Percentiles rank a stretch among this genome's conserved stretches.
Evolutionary conservation across 1,140 invertebrate genomes (phyloP).

Genomic region (Pinna nobilis): DNA sequence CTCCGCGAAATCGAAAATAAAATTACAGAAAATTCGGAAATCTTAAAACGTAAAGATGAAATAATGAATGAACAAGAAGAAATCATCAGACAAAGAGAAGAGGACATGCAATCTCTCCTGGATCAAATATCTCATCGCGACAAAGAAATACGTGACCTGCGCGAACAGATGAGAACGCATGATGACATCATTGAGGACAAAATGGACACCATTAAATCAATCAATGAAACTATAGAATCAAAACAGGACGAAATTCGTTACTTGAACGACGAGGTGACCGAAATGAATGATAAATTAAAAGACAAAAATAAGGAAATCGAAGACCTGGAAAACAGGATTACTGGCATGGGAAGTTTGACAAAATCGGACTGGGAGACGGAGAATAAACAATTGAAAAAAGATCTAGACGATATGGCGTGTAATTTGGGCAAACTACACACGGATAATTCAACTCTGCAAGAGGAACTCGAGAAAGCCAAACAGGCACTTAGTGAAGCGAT

Average conservation of each 20-base stretch:
- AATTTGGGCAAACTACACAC: slow-evolving; percentile 52
- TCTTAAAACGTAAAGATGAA: slow-evolving; percentile 56
- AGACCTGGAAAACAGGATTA: slow-evolving; percentile 48
- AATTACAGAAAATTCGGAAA: slow-evolving; percentile 50
- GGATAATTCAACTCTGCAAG: slow-evolving; percentile 51
- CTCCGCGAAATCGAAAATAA: slow-evolving; percentile 49
- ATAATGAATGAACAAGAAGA: slow-evolving; percentile 57
- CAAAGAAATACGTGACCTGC: slow-evolving; percentile 51
- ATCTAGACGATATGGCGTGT: slow-evolving; percentile 47
- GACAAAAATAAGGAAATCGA: slow-evolving; percentile 55
- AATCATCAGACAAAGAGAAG: slow-evolving; percentile 54
- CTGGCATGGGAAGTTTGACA: slow-evolving; percentile 35
- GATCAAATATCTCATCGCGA: slow-evolving; percentile 63
- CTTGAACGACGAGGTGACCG: slow-evolving; percentile 52
- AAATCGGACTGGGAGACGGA: slow-evolving; percentile 59
- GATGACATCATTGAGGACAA: slow-evolving; percentile 65
- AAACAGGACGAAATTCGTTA: slow-evolving; percentile 56
- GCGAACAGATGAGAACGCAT: slow-evolving; percentile 50
- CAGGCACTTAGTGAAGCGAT: slow-evolving; percentile 61
- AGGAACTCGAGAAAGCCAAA: slow-evolving; percentile 57
- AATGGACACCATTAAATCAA: slow-evolving; percentile 54
- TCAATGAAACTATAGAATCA: slow-evolving; percentile 53
- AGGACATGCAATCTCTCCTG: slow-evolving; percentile 58
- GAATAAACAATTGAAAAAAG: slow-evolving; percentile 51
- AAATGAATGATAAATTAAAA: slow-evolving; percentile 40